Base-by-base conservation (phyloP, 2,797 vertebrate species). In the Catamblyrhynchus diadema region DNA sequence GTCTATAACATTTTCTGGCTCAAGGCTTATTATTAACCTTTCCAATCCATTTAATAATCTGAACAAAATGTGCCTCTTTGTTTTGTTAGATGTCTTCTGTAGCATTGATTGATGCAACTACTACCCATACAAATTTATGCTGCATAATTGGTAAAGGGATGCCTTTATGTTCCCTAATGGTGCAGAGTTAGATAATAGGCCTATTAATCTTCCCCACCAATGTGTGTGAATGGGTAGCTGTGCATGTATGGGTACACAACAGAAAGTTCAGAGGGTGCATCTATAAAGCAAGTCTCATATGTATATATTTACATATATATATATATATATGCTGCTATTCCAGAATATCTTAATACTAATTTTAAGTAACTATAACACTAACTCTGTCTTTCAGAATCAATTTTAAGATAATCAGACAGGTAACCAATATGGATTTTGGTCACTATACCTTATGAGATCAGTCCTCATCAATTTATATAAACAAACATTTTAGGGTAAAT, bases 211-310 rank as follows among this genome's bases (percentile, higher is more conserved):
- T 62, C 39, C 51, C 45, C 25, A 59, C 9, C 41, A 25, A 2
- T 6, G 19, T 41, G 64, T 39, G 13, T 15, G 37, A 81, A 42
- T 1, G 8, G 14, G 54, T 14, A 75, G 59, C 2, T 1, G 53
- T 9, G 3, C 32, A 48, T 0, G 0, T 15, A 13, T 0, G 0
- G 6, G 9, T 11, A 39, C 15, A 35, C 14, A 65, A 2, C 33
- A 75, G 33, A 57, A 85, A 61, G 7, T 48, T 75, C 44, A 71
- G 25, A 50, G 44, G 10, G 18, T 28, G 11, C 7, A 8, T 32
- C 57, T 28, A 24, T 33, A 86, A 88, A 48, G 53, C 23, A 83
- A 77, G 32, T 14, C 30, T 39, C 44, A 48, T 9, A 12, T 54
- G 18, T 28, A 21, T 2, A 12, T 22, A 28, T 2, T n/a, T 25